phyloP scores from a whole-genome alignment of 2,113 vertebrate species.

The Catharus minimus region DNA sequence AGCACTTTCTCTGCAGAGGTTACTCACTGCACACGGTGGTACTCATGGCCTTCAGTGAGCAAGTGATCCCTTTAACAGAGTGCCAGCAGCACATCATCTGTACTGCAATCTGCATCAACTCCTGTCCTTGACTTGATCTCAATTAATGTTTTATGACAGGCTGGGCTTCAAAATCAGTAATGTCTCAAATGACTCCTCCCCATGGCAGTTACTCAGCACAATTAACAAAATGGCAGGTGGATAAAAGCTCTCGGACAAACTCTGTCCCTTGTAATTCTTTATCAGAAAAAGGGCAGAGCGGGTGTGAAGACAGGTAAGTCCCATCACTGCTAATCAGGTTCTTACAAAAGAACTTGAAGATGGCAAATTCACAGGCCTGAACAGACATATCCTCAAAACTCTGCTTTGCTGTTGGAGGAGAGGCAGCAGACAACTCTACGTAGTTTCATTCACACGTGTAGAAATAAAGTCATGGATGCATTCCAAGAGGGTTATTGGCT shows the following conservation, averaged over 20 bases:
- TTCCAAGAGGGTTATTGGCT: neutral
- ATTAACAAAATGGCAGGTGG: rapidly evolving
- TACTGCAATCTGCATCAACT: neutral
- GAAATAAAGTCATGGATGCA: neutral
- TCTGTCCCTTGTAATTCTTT: neutral
- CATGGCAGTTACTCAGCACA: neutral
- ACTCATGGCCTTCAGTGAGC: rapidly evolving
- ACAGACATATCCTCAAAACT: neutral
- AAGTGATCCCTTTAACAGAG: rapidly evolving
- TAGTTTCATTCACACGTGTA: neutral
- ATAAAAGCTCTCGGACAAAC: neutral
- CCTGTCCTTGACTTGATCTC: neutral
- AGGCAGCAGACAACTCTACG: neutral
- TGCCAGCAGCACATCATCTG: neutral
- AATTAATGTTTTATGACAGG: neutral
- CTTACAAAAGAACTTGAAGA: neutral
- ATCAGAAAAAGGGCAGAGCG: neutral
- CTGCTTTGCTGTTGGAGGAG: neutral
- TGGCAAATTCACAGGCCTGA: neutral
- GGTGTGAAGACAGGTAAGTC: neutral
- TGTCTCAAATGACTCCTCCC: neutral
- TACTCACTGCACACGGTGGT: rapidly evolving
- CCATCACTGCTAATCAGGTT: neutral
- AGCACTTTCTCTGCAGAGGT: neutral
- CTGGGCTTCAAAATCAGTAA: neutral